phyloP scores from a whole-genome alignment of 2,797 vertebrate species.

The Ptychobarbus kaznakovi region DNA sequence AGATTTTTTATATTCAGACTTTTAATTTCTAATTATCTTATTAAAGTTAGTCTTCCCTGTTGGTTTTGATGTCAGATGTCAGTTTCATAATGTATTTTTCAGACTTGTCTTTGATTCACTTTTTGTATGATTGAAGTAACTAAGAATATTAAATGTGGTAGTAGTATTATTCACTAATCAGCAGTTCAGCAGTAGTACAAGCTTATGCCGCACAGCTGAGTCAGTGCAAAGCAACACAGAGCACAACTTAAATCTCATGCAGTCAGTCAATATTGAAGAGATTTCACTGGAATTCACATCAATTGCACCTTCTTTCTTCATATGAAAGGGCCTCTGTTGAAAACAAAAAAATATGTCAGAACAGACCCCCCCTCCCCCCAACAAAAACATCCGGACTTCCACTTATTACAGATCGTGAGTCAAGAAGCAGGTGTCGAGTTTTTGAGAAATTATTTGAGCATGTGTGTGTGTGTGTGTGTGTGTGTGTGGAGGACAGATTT shows the following conservation, averaged over 20 bases:
- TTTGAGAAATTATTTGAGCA: constrained; percentile 71
- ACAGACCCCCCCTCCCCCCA: background rate
- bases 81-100: background rate
- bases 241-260: constrained; percentile 11
- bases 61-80: background rate
- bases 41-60: background rate
- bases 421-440: constrained; percentile 79
- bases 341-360: constrained; percentile 22
- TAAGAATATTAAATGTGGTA: background rate
- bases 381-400: constrained; percentile 24
- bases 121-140: background rate
- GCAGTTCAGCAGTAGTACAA: constrained; percentile 1
- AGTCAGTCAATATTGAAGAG: constrained; percentile 20
- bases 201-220: constrained; percentile 7
- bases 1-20: background rate
- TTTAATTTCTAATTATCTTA: background rate
- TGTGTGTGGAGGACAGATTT: constrained; percentile 67
- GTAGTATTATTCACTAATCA: constrained; percentile 14
- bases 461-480: background rate
- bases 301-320: constrained; percentile 36
- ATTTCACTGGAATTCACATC: constrained; percentile 22
- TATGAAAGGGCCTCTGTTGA: constrained; percentile 15
- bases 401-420: constrained; percentile 49
- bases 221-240: constrained; percentile 23
- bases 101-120: background rate